Evolutionary conservation across 2,888 invertebrate species (phyloP).

Genomic region (Chrysolina haemoptera): DNA sequence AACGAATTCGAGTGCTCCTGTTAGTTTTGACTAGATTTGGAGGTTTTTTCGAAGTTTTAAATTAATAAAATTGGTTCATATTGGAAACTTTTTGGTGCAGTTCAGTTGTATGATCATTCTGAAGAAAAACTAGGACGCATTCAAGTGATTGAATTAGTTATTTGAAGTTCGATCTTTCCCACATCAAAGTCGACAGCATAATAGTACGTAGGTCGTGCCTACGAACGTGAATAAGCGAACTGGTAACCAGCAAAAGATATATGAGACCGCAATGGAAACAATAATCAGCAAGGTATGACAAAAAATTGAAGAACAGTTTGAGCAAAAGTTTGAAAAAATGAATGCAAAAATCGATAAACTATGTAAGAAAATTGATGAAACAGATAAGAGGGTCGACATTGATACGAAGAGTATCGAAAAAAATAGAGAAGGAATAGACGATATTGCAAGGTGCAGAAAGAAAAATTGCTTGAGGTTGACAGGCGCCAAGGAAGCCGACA

Average conservation of each 20-base stretch:
- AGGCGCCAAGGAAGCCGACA: neutral
- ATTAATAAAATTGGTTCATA: neutral
- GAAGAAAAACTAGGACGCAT: neutral
- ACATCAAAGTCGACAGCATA: neutral
- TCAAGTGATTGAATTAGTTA: neutral
- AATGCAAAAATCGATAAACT: neutral
- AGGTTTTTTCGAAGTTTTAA: too few species aligned
- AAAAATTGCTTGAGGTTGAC: neutral
- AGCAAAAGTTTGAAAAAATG: too few species aligned
- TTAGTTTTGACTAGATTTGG: too few species aligned
- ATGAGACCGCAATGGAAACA: too few species aligned
- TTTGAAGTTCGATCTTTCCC: neutral
- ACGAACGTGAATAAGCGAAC: neutral
- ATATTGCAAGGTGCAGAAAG: neutral
- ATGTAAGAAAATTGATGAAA: neutral
- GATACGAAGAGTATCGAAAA: neutral
- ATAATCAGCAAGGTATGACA: conserved; percentile 1
- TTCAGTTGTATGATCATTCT: neutral
- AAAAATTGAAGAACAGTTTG: too few species aligned
- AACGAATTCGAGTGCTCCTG: too few species aligned
- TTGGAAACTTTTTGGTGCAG: neutral
- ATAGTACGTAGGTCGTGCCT: conserved; percentile 1
- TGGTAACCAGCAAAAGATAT: neutral
- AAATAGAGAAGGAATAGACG: neutral
- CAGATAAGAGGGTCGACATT: neutral